Percentiles rank a stretch among this genome's conserved stretches.
phyloP scores from a whole-genome alignment of 2,888 invertebrate species.

The Agriopis aurantiaria region DNA sequence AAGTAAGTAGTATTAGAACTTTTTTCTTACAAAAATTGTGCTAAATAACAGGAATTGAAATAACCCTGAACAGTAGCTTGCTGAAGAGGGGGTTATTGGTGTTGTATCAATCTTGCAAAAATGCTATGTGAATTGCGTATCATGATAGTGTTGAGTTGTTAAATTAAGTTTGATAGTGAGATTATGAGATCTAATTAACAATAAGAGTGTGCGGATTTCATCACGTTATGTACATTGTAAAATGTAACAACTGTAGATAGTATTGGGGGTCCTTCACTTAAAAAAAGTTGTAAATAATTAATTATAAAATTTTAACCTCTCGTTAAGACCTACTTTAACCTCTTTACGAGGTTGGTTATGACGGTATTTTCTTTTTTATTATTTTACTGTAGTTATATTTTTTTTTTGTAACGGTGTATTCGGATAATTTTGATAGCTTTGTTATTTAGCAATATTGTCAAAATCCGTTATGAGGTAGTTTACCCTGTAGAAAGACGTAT shows the following conservation, averaged over 20 bases:
- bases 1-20: too few relatives aligned
- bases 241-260: constrained; percentile 6
- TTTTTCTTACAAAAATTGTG: neutral
- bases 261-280: too few relatives aligned
- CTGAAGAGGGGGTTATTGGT: too few relatives aligned
- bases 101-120: neutral
- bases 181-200: neutral
- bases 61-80: too few relatives aligned
- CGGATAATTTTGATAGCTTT: neutral
- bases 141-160: neutral
- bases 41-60: neutral
- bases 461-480: neutral
- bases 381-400: too few relatives aligned
- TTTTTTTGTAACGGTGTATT: too few relatives aligned
- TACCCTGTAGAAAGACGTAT: too few relatives aligned
- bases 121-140: constrained; percentile 3
- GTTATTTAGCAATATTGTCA: neutral
- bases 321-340: neutral
- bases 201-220: neutral
- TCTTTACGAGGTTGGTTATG: neutral
- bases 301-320: neutral
- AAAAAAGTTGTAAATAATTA: neutral
- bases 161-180: constrained; percentile 6
- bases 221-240: neutral
- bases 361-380: neutral